Conservation (phyloP, 2,113 vertebrate genomes). For the Psettodes erumei region DNA sequence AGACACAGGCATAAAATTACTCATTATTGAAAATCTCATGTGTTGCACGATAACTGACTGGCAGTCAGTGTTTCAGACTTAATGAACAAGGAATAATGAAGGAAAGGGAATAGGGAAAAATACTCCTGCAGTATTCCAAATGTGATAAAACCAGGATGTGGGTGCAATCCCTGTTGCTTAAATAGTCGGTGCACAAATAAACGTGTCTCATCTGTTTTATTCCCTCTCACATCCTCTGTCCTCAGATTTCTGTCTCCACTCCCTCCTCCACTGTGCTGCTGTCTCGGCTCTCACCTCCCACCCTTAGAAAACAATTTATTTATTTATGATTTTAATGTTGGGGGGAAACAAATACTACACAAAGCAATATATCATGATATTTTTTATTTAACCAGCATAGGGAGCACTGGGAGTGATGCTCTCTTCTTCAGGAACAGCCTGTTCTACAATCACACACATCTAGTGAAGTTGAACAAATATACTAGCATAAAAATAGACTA, state of each 20-base stretch:
- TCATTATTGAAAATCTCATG: constrained; percentile 57
- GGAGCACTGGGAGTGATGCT: neutral
- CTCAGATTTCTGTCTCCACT: neutral
- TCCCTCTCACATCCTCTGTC: neutral
- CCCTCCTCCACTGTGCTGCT: neutral
- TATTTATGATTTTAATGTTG: too few relatives aligned
- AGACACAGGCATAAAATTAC: constrained; percentile 62
- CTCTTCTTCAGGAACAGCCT: neutral
- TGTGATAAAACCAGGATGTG: constrained; percentile 8
- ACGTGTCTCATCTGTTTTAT: constrained; percentile 22
- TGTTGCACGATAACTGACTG: constrained; percentile 47
- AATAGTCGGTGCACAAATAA: constrained; percentile 14
- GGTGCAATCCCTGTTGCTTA: constrained; percentile 32
- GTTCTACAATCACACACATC: neutral
- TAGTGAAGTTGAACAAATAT: neutral
- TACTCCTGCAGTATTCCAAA: constrained; percentile 11
- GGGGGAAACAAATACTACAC: neutral
- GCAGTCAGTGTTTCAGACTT: constrained; percentile 33
- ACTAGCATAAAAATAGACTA: neutral
- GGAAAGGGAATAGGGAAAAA: constrained; percentile 46
- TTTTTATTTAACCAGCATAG: neutral
- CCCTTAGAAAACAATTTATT: neutral
- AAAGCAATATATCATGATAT: neutral
- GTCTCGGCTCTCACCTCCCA: neutral
- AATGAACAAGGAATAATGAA: constrained; percentile 52